These are phyloP conservation scores for Chironomus riparius DNA, from an alignment of 2,888 invertebrate genomes.

Conservation along the genomic window DNA sequence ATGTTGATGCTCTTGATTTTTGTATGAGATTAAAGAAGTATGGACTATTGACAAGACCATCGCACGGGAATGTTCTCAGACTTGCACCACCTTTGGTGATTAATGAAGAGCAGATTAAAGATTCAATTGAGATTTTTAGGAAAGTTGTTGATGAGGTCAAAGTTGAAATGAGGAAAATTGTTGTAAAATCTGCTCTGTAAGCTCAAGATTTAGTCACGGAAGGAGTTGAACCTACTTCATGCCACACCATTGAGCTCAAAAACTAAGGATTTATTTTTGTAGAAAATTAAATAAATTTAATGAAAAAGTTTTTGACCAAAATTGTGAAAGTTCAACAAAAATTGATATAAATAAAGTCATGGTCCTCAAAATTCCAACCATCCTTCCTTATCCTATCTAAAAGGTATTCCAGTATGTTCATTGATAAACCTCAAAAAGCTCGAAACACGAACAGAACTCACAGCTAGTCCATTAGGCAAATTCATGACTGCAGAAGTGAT, in stretches of 20 bases:
- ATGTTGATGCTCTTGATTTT: constrained; percentile 76
- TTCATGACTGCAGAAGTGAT: background rate
- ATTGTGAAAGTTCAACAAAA: no score
- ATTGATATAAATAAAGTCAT: no score
- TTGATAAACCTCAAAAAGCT: background rate
- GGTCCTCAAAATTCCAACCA: background rate
- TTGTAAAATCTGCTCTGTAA: no score
- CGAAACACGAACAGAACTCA: background rate
- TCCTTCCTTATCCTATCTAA: background rate
- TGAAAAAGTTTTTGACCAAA: no score
- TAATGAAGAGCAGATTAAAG: constrained; percentile 64
- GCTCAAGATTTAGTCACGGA: no score
- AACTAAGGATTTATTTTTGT: no score
- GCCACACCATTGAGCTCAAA: no score
- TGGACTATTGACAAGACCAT: constrained; percentile 91
- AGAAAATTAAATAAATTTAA: no score
- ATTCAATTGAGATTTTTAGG: constrained; percentile 70
- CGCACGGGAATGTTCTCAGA: constrained; percentile 90
- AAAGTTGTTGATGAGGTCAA: constrained; percentile 32
- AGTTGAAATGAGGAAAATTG: background rate
- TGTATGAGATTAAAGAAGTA: constrained; percentile 76
- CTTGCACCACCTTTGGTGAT: constrained; percentile 92
- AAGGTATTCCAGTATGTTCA: background rate
- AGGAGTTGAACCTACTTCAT: no score
- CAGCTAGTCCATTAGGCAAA: background rate